These are phyloP conservation scores for Pyrgus malvae DNA, from an alignment of 2,888 invertebrate genomes.

Conservation along the genomic window DNA sequence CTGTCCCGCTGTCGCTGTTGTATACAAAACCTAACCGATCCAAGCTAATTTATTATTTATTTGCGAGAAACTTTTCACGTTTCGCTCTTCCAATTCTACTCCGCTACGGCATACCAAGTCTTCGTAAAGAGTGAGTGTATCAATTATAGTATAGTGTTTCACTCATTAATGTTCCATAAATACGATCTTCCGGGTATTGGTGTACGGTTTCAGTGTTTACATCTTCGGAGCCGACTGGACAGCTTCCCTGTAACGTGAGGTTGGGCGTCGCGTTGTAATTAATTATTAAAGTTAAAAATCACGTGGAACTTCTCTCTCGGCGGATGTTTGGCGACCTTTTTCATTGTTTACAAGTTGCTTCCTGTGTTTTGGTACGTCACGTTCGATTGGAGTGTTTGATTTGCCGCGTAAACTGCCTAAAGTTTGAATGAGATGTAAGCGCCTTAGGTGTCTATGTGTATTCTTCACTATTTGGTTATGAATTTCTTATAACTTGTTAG, in stretches of 20 bases:
- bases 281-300: constrained; percentile 41
- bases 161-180: constrained; percentile 60
- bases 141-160: constrained; percentile 55
- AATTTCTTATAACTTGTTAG: background rate
- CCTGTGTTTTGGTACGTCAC: constrained; percentile 65
- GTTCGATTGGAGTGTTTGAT: constrained; percentile 41
- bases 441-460: background rate
- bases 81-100: constrained; percentile 48
- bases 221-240: constrained; percentile 40
- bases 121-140: constrained; percentile 53
- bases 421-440: constrained; percentile 21
- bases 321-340: constrained; percentile 55
- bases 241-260: constrained; percentile 17
- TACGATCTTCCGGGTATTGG: constrained; percentile 60
- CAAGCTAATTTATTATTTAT: constrained; percentile 78
- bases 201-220: constrained; percentile 56
- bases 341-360: constrained; percentile 76
- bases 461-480: background rate
- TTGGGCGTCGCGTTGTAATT: constrained; percentile 40
- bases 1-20: constrained; percentile 49
- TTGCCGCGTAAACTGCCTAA: constrained; percentile 15
- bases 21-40: constrained; percentile 70
- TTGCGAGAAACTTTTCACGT: constrained; percentile 63
- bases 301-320: constrained; percentile 43
- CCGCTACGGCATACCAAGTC: constrained; percentile 45